Evolutionary conservation across 2,797 vertebrate genomes (phyloP).

Genomic region (Sebastes wilsoni): DNA sequence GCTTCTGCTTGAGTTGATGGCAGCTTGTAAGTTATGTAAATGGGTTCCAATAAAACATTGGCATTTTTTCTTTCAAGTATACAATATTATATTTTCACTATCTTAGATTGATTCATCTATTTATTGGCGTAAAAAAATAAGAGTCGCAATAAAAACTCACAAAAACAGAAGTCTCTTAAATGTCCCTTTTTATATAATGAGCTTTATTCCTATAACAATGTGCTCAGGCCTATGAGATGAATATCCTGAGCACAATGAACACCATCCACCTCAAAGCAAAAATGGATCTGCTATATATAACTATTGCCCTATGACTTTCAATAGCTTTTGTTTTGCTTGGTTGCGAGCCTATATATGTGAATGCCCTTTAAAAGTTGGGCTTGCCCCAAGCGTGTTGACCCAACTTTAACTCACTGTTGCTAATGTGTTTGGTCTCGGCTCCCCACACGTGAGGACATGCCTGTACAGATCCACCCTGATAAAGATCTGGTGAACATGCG

Average conservation of each 20-base stretch:
- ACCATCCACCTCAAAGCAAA: conserved; percentile 14
- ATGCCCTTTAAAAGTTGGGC: conserved; percentile 54
- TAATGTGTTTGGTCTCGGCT: conserved; percentile 29
- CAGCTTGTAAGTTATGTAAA: not conserved
- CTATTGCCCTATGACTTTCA: conserved; percentile 51
- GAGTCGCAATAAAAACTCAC: not conserved
- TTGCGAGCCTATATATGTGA: conserved; percentile 4
- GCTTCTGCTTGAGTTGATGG: not conserved
- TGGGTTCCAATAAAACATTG: not conserved
- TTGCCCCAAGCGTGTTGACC: conserved; percentile 44
- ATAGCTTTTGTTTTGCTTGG: conserved; percentile 60
- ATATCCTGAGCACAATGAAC: conserved; percentile 30
- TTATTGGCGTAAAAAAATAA: not conserved
- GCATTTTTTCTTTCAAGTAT: not conserved
- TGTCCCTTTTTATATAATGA: conserved; percentile 14
- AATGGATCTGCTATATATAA: conserved; percentile 54
- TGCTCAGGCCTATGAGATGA: conserved; percentile 8
- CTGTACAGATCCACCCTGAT: conserved; percentile 28
- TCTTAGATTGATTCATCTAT: not conserved
- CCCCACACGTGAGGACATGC: conserved; percentile 23
- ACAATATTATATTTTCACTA: not conserved
- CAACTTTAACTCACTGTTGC: conserved; percentile 19
- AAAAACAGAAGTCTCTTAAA: not conserved
- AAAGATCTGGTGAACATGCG: conserved; percentile 13
- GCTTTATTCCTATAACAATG: conserved; percentile 22